A percentile compares a stretch with the other conserved stretches of the same genome.
Conservation (phyloP, 2,888 invertebrate genomes). For the Synergus japonicus region DNA sequence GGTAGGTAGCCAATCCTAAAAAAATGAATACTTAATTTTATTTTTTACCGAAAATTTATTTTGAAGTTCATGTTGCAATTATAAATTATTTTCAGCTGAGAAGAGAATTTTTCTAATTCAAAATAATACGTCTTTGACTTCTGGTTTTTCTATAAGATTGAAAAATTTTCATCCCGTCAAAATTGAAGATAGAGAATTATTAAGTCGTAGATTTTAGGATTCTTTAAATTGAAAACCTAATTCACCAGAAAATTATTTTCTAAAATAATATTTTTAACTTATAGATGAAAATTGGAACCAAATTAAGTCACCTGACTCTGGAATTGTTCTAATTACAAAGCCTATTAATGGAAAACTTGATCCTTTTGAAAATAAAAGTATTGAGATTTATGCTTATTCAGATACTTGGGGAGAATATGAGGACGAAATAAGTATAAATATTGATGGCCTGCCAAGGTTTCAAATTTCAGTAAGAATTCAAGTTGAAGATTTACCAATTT, state of each 20-base stretch:
- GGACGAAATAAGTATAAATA: conserved; percentile 75
- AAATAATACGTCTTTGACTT: conserved; percentile 73
- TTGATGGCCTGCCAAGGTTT: conserved; percentile 72
- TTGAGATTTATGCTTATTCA: conserved; percentile 75
- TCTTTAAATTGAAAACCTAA: conserved; percentile 7
- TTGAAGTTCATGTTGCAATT: neutral
- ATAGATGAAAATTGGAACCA: conserved; percentile 63
- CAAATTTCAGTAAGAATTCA: conserved; percentile 72
- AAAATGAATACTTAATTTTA: neutral
- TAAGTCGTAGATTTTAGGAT: conserved; percentile 33
- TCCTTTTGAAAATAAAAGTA: conserved; percentile 61
- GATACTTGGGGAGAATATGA: conserved; percentile 78
- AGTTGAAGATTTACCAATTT: conserved; percentile 73
- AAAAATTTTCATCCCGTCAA: conserved; percentile 67
- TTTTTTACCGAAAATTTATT: neutral
- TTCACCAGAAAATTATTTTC: conserved; percentile 40
- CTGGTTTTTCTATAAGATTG: conserved; percentile 58
- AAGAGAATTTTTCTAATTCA: conserved; percentile 72
- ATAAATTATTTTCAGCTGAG: conserved; percentile 62
- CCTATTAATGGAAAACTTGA: conserved; percentile 62
- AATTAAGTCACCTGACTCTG: conserved; percentile 56
- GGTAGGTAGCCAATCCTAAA: neutral
- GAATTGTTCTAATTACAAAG: conserved; percentile 71
- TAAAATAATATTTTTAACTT: conserved; percentile 4
- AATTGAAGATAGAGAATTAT: conserved; percentile 51